Conservation (phyloP, 2,797 vertebrate species). For the Novumbra hubbsi region DNA sequence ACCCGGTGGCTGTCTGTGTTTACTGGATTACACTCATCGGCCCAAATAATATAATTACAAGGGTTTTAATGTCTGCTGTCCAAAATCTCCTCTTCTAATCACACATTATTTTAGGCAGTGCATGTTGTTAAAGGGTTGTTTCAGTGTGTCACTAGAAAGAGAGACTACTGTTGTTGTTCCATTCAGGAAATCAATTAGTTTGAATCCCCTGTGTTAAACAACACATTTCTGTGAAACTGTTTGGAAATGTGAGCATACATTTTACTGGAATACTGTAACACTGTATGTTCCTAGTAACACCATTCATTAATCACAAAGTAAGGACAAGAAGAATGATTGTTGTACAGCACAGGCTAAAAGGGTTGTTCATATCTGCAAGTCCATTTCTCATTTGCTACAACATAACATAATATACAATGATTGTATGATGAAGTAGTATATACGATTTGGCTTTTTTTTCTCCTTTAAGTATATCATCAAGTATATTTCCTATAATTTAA, state of each 20-base stretch:
- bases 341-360: no score
- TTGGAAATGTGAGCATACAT: not conserved
- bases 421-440: no score
- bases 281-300: not conserved
- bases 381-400: no score
- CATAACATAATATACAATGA: no score
- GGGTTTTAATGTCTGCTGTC: conserved; percentile 44
- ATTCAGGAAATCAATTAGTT: conserved; percentile 40
- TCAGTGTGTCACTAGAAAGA: conserved; percentile 33
- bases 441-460: no score
- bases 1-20: no score
- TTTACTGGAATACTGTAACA: not conserved
- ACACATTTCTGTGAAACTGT: conserved; percentile 36
- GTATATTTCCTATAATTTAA: no score
- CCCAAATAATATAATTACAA: conserved; percentile 53
- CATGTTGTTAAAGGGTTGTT: conserved; percentile 41
- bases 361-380: no score
- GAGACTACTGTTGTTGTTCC: conserved; percentile 20
- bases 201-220: conserved; percentile 28
- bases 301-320: no score
- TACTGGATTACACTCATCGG: not conserved
- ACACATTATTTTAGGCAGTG: conserved; percentile 51
- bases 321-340: no score
- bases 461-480: no score
- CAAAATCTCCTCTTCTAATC: conserved; percentile 58